Evolutionary conservation across 1,140 invertebrate genomes (phyloP), one percentile per base, ranked within the genome.

Genomic region (Helicoverpa zea): DNA sequence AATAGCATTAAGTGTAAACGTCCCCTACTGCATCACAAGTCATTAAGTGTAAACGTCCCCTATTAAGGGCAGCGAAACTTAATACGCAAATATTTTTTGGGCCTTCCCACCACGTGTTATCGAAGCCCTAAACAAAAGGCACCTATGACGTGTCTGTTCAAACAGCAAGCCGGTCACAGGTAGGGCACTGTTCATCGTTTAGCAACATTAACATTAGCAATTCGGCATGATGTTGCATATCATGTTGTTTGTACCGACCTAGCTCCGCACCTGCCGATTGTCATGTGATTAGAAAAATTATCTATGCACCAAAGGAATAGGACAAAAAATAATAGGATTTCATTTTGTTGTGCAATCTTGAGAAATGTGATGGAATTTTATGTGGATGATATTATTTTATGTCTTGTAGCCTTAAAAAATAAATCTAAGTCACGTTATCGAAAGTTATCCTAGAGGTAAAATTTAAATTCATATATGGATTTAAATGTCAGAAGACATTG

Each of bases 91-190:
- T n/a, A 58, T 23, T 58, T 23, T 58, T 18, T 56, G 54, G 16
- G 16, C 2, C 52, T n/a, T 3, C 52, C 1, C 23, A 11, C 9
- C 12, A 29, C 13, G 18, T 23, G 58, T 30, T 7, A 23, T 13
- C 3, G 58, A 61, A 61, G 58, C 58, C 58, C 58, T 61, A 61
- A 61, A 61, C 58, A 61, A 61, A 54, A 61, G 58, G 58, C 23
- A 13, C 13, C 23, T 61, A 16, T 23, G 58, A 61, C 23, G 58
- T 29, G 58, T 61, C 1, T 13, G 23, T 29, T 30, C 29, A 61
- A 29, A 29, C 58, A 11, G 0, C 23, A 61, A 30, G 13, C 23
- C 23, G 58, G 58, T 61, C 58, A 61, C 12, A 61, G 23, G 58
- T 61, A 4, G 58, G 58, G 23, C 23, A 61, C 29, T 29, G 29